Base-by-base conservation (phyloP, 2,113 vertebrate genomes). In the Theristicus caerulescens region DNA sequence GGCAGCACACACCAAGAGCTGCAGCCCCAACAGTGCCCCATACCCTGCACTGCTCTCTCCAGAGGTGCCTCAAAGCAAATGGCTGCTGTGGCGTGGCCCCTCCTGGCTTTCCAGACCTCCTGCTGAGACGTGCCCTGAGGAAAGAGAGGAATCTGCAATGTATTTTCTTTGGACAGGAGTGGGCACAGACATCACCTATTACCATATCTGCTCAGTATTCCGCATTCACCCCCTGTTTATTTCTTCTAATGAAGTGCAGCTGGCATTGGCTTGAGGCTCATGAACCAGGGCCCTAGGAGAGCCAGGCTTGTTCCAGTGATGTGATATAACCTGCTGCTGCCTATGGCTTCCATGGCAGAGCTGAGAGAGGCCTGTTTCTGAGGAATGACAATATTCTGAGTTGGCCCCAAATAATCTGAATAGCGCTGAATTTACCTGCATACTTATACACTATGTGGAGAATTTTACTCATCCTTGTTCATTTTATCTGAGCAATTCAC, bases 21-120 rank as follows among this genome's bases (percentile, higher is more conserved):
- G 54, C 15, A n/a, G 57, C 20, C 57, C 57, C 57, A n/a, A 32
- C 9, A 2, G 20, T 8, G 7, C n/a, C 65, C 13, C 19, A 3
- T 26, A 57, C 7, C 36, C 24, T 40, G 5, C 24, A 10, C 46
- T 34, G 22, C 46, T 25, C 52, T 1, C 11, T 10, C 29, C 6
- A 6, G 27, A 34, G 44, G 38, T 31, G 40, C 32, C 44, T 18
- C 27, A 32, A 19, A 40, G 44, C 21, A 31, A 18, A 12, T 1
- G 38, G 26, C 31, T 4, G 22, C 26, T 3, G 0, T 3, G 14
- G 8, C 1, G 1, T 4, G 6, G 26, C 11, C 18, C 11, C 9
- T 24, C 10, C 25, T 5, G 11, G 5, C 25, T 25, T 40, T 22
- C 36, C n/a, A 11, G 11, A 27, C 31, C 31, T 44, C 44, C 26